These are phyloP conservation scores for Deladenus siricidicola DNA, from an alignment of 2,888 invertebrate genomes.

Conservation along the genomic window DNA sequence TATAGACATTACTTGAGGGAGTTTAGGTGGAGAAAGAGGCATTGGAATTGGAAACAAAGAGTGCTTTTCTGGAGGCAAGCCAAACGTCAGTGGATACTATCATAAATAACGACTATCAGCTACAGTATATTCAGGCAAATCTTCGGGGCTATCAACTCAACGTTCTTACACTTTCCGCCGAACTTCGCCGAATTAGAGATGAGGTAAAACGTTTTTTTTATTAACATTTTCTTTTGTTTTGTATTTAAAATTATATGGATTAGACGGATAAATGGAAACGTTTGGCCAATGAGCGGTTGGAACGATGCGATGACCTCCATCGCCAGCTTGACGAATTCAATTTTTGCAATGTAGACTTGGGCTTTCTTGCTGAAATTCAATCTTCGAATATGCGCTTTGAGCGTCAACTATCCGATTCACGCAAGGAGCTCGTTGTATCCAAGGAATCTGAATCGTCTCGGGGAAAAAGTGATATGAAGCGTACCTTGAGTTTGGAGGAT, in stretches of 20 bases:
- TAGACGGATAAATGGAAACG: constrained; percentile 27
- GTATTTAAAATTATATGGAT: background rate
- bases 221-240: background rate
- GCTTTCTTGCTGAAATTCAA: background rate
- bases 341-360: constrained; percentile 1
- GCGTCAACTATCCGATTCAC: no score
- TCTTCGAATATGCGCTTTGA: no score
- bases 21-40: constrained; percentile 8
- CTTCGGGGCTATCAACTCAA: constrained; percentile 28
- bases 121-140: constrained; percentile 19
- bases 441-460: background rate
- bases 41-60: constrained; percentile 12
- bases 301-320: constrained; percentile 30
- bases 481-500: background rate
- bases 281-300: constrained; percentile 22
- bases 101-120: constrained; percentile 19
- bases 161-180: constrained; percentile 17
- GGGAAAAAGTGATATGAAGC: background rate
- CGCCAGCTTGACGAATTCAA: constrained; percentile 25
- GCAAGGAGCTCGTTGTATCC: no score
- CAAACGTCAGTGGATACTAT: constrained; percentile 15
- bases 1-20: no score
- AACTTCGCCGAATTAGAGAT: constrained; percentile 14
- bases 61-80: constrained; percentile 18
- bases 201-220: constrained; percentile 14